Conservation (phyloP, 2,888 invertebrate species). For the Aspidiotus destructor region DNA sequence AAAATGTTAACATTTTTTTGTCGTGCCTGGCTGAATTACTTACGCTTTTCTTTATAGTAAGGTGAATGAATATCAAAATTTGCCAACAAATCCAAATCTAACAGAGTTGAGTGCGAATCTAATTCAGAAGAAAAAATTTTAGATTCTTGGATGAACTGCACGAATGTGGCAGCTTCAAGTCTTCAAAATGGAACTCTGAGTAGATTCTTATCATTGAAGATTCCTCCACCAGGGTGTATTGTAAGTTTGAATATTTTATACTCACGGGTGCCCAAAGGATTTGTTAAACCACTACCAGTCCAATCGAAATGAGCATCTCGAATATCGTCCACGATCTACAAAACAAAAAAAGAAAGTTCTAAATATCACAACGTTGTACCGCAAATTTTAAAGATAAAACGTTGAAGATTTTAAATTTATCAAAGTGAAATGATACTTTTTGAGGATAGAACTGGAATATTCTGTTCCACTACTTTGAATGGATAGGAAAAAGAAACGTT, state of each 20-base stretch:
- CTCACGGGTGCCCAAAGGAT: constrained; percentile 57
- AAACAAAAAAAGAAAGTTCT: not conserved
- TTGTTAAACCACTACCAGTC: constrained; percentile 59
- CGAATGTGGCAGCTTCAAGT: too few relatives aligned
- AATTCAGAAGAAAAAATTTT: not conserved
- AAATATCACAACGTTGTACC: too few relatives aligned
- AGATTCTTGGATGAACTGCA: not conserved
- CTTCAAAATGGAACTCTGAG: too few relatives aligned
- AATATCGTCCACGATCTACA: constrained; percentile 41
- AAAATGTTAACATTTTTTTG: constrained; percentile 10
- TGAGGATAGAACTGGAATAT: too few relatives aligned
- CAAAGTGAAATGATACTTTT: too few relatives aligned
- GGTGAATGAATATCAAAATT: constrained; percentile 31
- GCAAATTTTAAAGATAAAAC: too few relatives aligned
- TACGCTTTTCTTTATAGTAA: constrained; percentile 29
- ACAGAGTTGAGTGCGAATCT: constrained; percentile 28
- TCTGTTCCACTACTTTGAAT: too few relatives aligned
- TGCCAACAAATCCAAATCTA: constrained; percentile 30
- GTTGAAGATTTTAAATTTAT: too few relatives aligned
- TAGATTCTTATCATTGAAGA: too few relatives aligned
- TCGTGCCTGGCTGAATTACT: constrained; percentile 8
- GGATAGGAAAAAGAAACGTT: too few relatives aligned
- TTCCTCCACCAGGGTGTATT: too few relatives aligned
- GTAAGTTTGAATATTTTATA: constrained; percentile 36
- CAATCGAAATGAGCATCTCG: constrained; percentile 64